Conservation (phyloP, 2,113 vertebrate species). For the Erpornis zantholeuca region DNA sequence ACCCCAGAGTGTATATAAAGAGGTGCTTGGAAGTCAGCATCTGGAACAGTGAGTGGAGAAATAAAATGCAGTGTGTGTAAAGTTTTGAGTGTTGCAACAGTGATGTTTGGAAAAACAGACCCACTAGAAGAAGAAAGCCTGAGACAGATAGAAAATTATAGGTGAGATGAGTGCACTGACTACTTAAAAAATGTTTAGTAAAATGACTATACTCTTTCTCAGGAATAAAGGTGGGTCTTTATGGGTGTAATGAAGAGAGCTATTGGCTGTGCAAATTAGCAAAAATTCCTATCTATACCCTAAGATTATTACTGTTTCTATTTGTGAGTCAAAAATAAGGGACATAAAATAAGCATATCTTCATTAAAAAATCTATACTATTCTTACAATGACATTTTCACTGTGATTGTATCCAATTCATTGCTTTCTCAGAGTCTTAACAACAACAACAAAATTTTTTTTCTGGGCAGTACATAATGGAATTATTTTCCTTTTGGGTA, state of each 20-base stretch:
- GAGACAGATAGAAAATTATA: background rate
- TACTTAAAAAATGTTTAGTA: background rate
- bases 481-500: background rate
- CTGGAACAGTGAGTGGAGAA: background rate
- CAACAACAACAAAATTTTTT: fast-evolving
- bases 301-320: background rate
- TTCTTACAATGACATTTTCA: background rate
- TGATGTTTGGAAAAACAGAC: background rate
- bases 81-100: background rate
- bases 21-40: background rate
- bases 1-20: background rate
- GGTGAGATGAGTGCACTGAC: background rate
- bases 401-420: background rate
- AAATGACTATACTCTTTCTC: background rate
- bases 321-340: background rate
- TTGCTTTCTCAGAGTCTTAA: background rate
- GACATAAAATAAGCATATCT: background rate
- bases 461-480: background rate
- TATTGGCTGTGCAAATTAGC: background rate
- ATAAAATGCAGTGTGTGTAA: background rate
- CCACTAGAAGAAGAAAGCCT: background rate
- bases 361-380: background rate
- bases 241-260: background rate
- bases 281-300: background rate
- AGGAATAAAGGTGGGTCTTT: background rate